Evolutionary conservation across 1,140 invertebrate species (phyloP).

Genomic region (Procambarus clarkii): DNA sequence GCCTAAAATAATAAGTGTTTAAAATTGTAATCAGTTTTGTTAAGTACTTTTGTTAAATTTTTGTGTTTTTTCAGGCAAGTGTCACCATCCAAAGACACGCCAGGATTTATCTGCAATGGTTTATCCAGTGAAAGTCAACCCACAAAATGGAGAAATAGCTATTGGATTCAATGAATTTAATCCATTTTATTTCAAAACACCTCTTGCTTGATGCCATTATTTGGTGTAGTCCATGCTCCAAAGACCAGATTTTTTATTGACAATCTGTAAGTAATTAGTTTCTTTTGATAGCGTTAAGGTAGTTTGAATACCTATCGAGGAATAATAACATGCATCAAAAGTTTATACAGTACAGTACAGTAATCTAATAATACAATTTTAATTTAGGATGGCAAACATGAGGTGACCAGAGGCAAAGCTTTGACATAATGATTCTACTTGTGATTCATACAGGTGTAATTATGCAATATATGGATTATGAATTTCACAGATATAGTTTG

Average conservation of each 20-base stretch:
- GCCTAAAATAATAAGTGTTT: too few relatives aligned
- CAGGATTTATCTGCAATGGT: neutral
- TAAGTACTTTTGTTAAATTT: neutral
- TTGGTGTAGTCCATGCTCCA: neutral
- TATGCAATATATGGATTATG: too few relatives aligned
- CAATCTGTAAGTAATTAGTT: neutral
- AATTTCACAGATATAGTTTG: too few relatives aligned
- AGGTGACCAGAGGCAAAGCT: too few relatives aligned
- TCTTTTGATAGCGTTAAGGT: neutral
- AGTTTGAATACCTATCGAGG: neutral
- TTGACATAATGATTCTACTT: too few relatives aligned
- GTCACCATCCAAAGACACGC: neutral
- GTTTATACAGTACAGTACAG: too few relatives aligned
- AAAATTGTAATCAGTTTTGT: neutral
- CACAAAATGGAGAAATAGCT: neutral
- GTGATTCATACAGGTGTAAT: too few relatives aligned
- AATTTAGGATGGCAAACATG: too few relatives aligned
- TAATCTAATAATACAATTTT: too few relatives aligned
- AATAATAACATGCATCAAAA: neutral
- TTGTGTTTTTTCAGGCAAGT: neutral
- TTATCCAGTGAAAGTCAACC: conserved; percentile 1
- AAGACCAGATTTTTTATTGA: neutral
- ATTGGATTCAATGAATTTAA: neutral
- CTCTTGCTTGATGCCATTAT: too few relatives aligned
- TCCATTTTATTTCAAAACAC: neutral